phyloP scores from a whole-genome alignment of 2,113 vertebrate genomes.

The Xenopus borealis region DNA sequence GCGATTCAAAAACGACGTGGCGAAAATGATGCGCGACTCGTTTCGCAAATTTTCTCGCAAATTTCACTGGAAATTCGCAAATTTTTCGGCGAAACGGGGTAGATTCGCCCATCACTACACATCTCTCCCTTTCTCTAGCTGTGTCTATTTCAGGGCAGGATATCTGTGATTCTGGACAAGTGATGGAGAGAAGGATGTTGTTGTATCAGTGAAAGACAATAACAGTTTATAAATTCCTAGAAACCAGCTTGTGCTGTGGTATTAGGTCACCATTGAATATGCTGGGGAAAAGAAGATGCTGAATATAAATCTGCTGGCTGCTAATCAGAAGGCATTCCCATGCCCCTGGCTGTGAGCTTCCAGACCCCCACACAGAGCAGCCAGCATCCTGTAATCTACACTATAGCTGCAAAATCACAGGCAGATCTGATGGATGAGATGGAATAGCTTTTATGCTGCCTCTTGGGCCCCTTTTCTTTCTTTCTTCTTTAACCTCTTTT shows the following conservation, averaged over 20 bases:
- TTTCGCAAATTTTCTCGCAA: no score
- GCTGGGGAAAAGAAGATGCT: not conserved
- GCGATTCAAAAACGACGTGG: no score
- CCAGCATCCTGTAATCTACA: conserved; percentile 18
- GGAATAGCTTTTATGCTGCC: conserved; percentile 2
- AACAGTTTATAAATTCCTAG: not conserved
- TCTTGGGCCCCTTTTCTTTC: not conserved
- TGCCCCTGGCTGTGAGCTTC: conserved; percentile 19
- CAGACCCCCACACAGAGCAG: conserved; percentile 18
- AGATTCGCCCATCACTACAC: no score
- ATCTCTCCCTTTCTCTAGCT: no score
- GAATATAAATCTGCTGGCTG: conserved; percentile 31
- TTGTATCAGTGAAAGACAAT: not conserved
- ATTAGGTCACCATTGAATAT: not conserved
- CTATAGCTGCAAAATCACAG: conserved; percentile 17
- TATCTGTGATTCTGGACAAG: not conserved
- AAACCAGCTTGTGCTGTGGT: not conserved
- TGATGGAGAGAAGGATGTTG: not conserved
- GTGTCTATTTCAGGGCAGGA: no score
- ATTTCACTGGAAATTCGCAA: no score
- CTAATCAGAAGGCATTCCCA: conserved; percentile 15
- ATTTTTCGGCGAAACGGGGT: no score
- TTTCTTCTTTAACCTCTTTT: not conserved
- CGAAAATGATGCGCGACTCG: no score
- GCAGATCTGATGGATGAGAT: conserved; percentile 12